Base-by-base conservation (phyloP, 2,113 vertebrate genomes). In the Microcebus lehilahytsara region DNA sequence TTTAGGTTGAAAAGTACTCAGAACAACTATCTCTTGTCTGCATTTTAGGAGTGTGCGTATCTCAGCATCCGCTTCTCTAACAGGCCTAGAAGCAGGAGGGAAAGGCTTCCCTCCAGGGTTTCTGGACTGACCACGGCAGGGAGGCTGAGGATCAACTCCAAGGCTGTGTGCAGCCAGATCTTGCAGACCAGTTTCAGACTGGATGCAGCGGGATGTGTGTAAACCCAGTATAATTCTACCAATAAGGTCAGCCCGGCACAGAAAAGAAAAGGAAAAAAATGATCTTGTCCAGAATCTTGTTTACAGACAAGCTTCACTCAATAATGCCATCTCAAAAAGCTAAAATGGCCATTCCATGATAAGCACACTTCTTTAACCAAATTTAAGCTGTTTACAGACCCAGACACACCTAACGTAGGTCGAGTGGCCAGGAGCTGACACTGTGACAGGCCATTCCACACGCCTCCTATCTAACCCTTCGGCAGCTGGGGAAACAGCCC, bases 351-450 rank as follows among this genome's bases (percentile, higher is more conserved):
- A n/a, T 51, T 81, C 30, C 23, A 2, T 20, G 19, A 86, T 42
- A 34, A 77, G 66, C 58, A 60, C 19, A 67, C 37, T 90, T 87
- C 74, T 42, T 93, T 67, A 17, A 23, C 75, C 46, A 89, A 62
- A 66, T 67, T 22, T 46, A 66, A 92, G 53, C 69, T 71, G 30
- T 88, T 93, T 71, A 14, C 23, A 60, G n/a, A 79, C 23, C 40
- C 71, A 77, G 34, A 56, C 25, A 49, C 56, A 81, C 30, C 69
- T 34, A 14, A 27, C 8, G 3, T 4, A 86, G 37, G 56, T 23
- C 32, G 10, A 2, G 1, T 27, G 23, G 22, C 58, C 67, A 20
- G 0, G 2, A 49, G n/a, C 3, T 40, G 64, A 53, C 13, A 20
- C 14, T 53, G 5, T 0, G 6, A 58, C 42, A 37, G 53, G 20